phyloP scores from a whole-genome alignment of 2,888 invertebrate genomes.

The Lasioglossum malachurum region DNA sequence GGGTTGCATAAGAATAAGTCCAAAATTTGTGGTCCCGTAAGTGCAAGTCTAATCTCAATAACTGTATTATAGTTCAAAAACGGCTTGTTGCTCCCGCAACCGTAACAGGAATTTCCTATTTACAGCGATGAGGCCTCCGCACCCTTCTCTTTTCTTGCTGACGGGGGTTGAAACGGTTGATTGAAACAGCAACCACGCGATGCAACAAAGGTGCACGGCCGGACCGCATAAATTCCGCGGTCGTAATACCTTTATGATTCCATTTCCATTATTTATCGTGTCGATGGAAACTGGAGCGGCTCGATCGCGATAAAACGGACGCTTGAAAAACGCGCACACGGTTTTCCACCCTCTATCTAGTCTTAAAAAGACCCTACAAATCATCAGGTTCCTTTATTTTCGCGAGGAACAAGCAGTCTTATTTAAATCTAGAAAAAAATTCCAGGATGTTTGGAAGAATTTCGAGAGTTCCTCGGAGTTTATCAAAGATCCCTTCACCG shows the following conservation, averaged over 20 bases:
- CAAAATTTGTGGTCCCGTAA: no score
- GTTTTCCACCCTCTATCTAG: no score
- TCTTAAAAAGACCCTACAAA: no score
- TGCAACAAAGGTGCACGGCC: background rate
- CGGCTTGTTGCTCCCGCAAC: constrained; percentile 31
- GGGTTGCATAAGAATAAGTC: no score
- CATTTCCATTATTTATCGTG: constrained; percentile 36
- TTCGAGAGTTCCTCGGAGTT: background rate
- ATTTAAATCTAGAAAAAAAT: background rate
- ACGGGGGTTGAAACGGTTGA: no score
- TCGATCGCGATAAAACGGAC: constrained; percentile 23
- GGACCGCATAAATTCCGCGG: constrained; percentile 11
- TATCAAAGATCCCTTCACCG: background rate
- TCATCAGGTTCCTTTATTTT: background rate
- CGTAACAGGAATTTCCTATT: constrained; percentile 35
- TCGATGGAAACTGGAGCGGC: constrained; percentile 27
- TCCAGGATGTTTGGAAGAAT: background rate
- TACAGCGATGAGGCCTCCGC: constrained; percentile 2
- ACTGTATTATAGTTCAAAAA: background rate
- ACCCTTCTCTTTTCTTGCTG: no score
- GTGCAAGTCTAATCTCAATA: no score
- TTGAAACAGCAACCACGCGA: background rate
- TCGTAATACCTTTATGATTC: constrained; percentile 37
- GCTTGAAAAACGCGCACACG: background rate
- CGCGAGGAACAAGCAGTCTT: background rate